Base-by-base conservation (phyloP, 2,888 invertebrate species). In the Ennomos quercinarius region DNA sequence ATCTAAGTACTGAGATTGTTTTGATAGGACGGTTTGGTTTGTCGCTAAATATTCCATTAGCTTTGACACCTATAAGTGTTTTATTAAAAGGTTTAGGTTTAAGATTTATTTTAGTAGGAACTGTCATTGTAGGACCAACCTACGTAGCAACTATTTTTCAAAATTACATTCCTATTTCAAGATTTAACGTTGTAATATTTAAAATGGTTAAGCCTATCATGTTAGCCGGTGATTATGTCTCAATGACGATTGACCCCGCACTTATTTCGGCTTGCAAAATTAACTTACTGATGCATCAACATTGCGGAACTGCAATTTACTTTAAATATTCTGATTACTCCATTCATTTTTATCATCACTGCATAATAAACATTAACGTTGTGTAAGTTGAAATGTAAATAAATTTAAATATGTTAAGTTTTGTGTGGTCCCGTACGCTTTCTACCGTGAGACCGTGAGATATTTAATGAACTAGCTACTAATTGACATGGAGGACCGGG, bases 401-500 rank as follows among this genome's bases (percentile, higher is more conserved):
- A 63, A 56, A 67, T 65, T 67, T 60, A 37, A 63, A 66, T 74
- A 67, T 67, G 61, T 67, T 71, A 57, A 65, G 61, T 43, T 68
- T 61, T 68, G 71, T 76, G 73, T 76, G 71, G 74, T 74, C 77
- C 57, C 57, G 37, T 51, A 45, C 17, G 55, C 51, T 37, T 67
- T 67, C 58, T 64, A 59, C 61, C 63, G 63, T 60, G 61, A 61
- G 66, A 59, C 61, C 63, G 63, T 60, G 60, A 61, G 66, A 64
- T 63, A 70, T 74, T 68, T 76, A 77, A 77, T 70, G 66, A 73
- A 79, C 70, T 71, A 76, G 63, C 73, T 79, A 76, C 84, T 86
- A 86, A 86, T 86, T 86, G 84, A 86, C 85, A 66, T 60, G 73
- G 63, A 67, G 70, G 69, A 75, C 73, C 71, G 71, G 73, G 67